Base-by-base conservation (phyloP, 2,888 invertebrate species). In the Unio delphinus region DNA sequence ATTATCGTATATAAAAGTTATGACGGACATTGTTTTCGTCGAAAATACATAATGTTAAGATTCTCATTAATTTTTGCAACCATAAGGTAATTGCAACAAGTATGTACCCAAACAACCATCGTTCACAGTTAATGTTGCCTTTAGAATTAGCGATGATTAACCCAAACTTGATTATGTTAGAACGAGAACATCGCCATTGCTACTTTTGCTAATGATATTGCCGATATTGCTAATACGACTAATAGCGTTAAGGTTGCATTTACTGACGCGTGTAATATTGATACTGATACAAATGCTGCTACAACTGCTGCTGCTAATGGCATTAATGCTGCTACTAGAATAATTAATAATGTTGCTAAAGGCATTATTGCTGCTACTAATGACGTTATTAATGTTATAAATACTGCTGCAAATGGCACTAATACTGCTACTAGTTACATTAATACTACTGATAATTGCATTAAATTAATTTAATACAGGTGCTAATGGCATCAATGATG, bases 271-370 rank as follows among this genome's bases (percentile, higher is more conserved):
- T 11, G 11, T 45, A 15, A 11, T 45, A 45, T 0, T 45, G 45
- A 11, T 11, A 45, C 15, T 45, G 45, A 15, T 45, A 45, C 45
- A 45, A 34, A 45, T 45, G 11, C 0, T 55, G 0, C 64, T 64
- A 55, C 45, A 17, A 64, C 64, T 64, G 28, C 55, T 55, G 45
- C 64, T 64, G 20, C 64, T 55, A 55, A 34, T 64, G 28, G 18
- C 20, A 64, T n/a, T 64, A 55, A 55, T 55, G 2, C 64, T 64
- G 54, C 64, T 54, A n/a, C 64, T 34, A 34, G 8, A 7, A 7
- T 0, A 7, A 34, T 34, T 34, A 1, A 34, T 34, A 34, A 7
- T 64, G 45, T 55, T 6, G 5, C 64, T 45, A 64, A 28, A 5
- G 5, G 3, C 26, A 64, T 45, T 64, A 45, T 45, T 2, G 5